Evolutionary conservation across 2,797 vertebrate species (phyloP).

Genomic region (Scomberomorus guttatus): DNA sequence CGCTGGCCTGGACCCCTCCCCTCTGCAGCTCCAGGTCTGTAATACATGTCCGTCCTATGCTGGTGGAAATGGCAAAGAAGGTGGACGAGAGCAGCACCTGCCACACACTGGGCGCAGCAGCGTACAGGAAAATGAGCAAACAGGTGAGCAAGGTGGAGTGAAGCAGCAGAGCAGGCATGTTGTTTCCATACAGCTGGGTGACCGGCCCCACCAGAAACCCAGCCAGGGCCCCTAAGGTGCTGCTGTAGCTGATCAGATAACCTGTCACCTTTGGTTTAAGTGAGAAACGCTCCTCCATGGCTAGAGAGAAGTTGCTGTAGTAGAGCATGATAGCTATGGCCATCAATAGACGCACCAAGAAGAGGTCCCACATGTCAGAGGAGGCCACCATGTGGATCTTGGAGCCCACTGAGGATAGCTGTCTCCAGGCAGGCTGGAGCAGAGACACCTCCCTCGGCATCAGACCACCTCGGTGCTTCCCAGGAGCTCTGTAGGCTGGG

Average conservation of each 20-base stretch:
- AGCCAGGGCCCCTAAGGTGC: conserved; percentile 90
- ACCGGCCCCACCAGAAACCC: conserved; percentile 92
- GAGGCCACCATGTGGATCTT: conserved; percentile 87
- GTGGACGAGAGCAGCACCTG: conserved; percentile 90
- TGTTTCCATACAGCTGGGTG: conserved; percentile 88
- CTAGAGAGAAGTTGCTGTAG: conserved; percentile 95
- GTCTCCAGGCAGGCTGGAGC: conserved; percentile 81
- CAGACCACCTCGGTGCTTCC: conserved; percentile 17
- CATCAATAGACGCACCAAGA: conserved; percentile 94
- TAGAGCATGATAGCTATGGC: conserved; percentile 93
- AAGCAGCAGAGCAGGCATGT: conserved; percentile 87
- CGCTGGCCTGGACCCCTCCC: conserved; percentile 89
- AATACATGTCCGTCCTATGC: conserved; percentile 92
- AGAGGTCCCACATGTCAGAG: conserved; percentile 94
- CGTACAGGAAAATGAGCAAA: conserved; percentile 88
- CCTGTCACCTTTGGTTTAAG: conserved; percentile 90
- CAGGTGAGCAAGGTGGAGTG: conserved; percentile 92
- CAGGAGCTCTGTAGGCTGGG: neutral
- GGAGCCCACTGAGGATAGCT: conserved; percentile 84
- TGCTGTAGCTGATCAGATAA: conserved; percentile 95
- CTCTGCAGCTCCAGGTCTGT: conserved; percentile 92
- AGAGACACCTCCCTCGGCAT: conserved; percentile 63
- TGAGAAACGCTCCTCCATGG: conserved; percentile 94
- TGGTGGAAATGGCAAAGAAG: conserved; percentile 93
- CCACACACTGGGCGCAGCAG: conserved; percentile 84